phyloP scores from a whole-genome alignment of 2,888 invertebrate species.

The Nematopogon swammerdamellus region DNA sequence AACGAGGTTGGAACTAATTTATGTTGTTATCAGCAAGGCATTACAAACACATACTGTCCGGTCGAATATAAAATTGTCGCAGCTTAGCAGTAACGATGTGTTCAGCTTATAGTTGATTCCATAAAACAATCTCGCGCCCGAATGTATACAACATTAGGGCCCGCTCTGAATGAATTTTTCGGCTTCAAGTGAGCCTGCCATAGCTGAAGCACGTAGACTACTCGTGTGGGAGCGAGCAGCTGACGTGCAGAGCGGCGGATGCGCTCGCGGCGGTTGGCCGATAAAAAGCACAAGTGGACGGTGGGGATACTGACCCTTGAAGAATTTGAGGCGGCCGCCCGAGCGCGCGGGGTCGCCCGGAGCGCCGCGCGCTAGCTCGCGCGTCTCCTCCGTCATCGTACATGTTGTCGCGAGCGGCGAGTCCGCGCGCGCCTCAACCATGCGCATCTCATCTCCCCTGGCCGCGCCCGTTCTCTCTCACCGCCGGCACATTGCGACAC shows the following conservation, averaged over 20 bases:
- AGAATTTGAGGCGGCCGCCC: slow-evolving; percentile 77
- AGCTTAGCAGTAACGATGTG: no score
- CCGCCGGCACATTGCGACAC: neutral
- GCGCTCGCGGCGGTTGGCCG: neutral
- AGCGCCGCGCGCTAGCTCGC: slow-evolving; percentile 21
- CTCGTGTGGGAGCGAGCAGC: neutral
- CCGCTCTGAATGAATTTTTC: no score
- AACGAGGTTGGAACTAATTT: no score
- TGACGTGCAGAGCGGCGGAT: neutral
- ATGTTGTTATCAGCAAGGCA: no score
- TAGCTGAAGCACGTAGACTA: neutral
- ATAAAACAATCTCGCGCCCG: no score
- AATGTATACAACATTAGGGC: no score
- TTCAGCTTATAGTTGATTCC: no score
- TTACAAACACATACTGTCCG: no score
- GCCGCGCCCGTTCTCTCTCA: slow-evolving; percentile 14
- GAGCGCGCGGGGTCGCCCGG: slow-evolving; percentile 47
- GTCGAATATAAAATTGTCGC: no score
- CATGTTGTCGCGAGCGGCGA: slow-evolving; percentile 68
- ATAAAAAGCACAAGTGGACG: slow-evolving; percentile 4
- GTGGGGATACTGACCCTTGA: slow-evolving; percentile 59
- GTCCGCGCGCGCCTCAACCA: slow-evolving; percentile 55
- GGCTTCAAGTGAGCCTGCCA: no score
- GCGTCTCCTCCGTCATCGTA: slow-evolving; percentile 60
- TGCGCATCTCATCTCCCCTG: slow-evolving; percentile 64